A percentile compares a stretch with the other conserved stretches of the same genome.
These are phyloP conservation scores for Paramormyrops hopkinsi DNA, from an alignment of 2,797 vertebrate species.

Conservation along the genomic window DNA sequence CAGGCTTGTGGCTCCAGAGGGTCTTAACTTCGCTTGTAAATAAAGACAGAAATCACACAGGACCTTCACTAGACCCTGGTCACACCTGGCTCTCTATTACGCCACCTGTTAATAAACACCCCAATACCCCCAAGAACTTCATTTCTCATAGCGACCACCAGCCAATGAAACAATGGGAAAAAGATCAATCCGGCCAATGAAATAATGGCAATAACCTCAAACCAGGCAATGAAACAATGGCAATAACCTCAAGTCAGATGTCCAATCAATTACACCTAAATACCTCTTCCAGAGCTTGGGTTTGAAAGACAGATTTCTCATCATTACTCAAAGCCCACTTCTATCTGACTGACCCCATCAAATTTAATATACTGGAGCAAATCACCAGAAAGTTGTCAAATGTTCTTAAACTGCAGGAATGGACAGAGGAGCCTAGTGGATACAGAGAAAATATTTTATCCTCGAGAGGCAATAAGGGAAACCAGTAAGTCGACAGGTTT, in stretches of 20 bases:
- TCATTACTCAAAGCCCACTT: not conserved
- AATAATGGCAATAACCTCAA: not conserved
- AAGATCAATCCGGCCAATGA: conserved; percentile 23
- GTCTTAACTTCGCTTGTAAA: conserved; percentile 21
- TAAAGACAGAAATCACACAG: conserved; percentile 18
- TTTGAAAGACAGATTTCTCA: not conserved
- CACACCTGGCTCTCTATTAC: conserved; percentile 43
- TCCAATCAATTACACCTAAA: not conserved
- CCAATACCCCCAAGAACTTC: not conserved
- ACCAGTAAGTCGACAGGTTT: not conserved
- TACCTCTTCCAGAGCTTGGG: not conserved
- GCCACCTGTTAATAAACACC: conserved; percentile 18
- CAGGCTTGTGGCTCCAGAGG: conserved; percentile 30
- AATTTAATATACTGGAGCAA: not conserved
- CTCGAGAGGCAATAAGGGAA: not conserved
- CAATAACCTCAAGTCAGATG: not conserved
- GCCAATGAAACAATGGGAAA: not conserved
- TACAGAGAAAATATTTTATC: not conserved
- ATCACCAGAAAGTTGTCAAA: not conserved
- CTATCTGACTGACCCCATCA: not conserved
- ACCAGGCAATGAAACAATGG: not conserved
- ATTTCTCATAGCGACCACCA: conserved; percentile 21
- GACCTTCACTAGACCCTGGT: conserved; percentile 20
- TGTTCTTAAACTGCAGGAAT: not conserved
- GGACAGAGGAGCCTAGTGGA: not conserved